phyloP scores from a whole-genome alignment of 2,888 invertebrate species.

The Andrena chrysosceles region DNA sequence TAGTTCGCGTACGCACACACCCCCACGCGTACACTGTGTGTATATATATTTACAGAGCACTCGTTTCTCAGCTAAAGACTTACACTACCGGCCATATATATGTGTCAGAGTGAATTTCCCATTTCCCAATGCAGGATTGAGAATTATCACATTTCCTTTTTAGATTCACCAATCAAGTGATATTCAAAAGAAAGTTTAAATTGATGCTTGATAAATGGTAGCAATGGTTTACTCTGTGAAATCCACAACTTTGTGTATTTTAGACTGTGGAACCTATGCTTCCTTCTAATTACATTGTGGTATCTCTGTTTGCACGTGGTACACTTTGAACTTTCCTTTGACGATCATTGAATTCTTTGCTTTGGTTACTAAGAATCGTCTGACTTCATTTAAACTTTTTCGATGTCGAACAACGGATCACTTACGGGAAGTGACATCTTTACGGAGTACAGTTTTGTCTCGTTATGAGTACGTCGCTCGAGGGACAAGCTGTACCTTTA shows the following conservation, averaged over 20 bases:
- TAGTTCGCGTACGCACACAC: conserved; percentile 40
- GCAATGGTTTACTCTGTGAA: not conserved
- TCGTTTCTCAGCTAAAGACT: conserved; percentile 31
- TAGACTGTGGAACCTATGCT: not conserved
- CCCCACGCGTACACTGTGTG: conserved; percentile 10
- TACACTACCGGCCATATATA: conserved; percentile 37
- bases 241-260: not conserved
- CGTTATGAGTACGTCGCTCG: too few species aligned
- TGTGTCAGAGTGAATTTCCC: not conserved
- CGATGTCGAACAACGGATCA: not conserved
- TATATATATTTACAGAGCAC: conserved; percentile 49
- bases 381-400: not conserved
- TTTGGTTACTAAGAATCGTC: not conserved
- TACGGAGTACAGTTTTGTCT: too few species aligned
- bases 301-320: not conserved
- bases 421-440: not conserved
- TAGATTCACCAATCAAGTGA: too few species aligned
- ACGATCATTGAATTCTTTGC: not conserved
- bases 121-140: not conserved
- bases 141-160: not conserved
- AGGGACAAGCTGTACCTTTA: too few species aligned
- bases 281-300: not conserved
- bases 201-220: not conserved
- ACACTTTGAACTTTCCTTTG: conserved; percentile 1
- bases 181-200: too few species aligned